Evolutionary conservation across 2,888 invertebrate genomes (phyloP), one percentile per base, ranked within the genome.

Genomic region (Pelosia muscerda): DNA sequence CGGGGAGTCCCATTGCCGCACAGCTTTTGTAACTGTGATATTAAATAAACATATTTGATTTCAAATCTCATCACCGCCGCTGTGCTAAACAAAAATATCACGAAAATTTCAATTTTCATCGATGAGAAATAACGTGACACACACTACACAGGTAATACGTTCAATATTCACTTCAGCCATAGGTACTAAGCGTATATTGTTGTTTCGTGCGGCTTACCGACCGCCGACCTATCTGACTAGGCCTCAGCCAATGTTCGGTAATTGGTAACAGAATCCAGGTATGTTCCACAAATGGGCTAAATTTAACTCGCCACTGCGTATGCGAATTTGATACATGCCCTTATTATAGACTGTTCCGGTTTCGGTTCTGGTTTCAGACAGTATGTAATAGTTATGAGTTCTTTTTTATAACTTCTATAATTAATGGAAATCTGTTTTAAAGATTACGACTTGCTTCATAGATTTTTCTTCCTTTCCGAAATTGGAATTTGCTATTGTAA

Each of bases 181-280:
- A n/a, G n/a, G n/a, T n/a, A 53, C 56, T 56, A 65, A 63, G 53
- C 65, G 71, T 68, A 56, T 68, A 67, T 62, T 67, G 69, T 69
- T 59, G 76, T 75, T 72, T 61, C 68, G 69, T 68, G 66, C 54
- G 73, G 79, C 79, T 73, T 68, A 69, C 73, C 64, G 65, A 66
- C 57, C 61, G 65, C 66, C 61, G 68, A 72, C 76, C 63, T 73
- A 79, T 79, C 72, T 74, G 76, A 59, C 68, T 75, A 77, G 66
- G 66, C 31, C 68, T 73, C 60, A 73, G 72, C 74, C 73, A 71
- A 71, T 76, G 72, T 78, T 55, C 72, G 56, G 69, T 84, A 84
- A 84, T 84, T 84, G 85, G 85, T 81, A 81, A 85, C 79, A 74
- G 68, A 73, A 84, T 73, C 72, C 74, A 75, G 71, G 76, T 73